Evolutionary conservation across 2,113 vertebrate genomes (phyloP), one percentile per base, ranked within the genome.

Genomic region (Semnornis frantzii): DNA sequence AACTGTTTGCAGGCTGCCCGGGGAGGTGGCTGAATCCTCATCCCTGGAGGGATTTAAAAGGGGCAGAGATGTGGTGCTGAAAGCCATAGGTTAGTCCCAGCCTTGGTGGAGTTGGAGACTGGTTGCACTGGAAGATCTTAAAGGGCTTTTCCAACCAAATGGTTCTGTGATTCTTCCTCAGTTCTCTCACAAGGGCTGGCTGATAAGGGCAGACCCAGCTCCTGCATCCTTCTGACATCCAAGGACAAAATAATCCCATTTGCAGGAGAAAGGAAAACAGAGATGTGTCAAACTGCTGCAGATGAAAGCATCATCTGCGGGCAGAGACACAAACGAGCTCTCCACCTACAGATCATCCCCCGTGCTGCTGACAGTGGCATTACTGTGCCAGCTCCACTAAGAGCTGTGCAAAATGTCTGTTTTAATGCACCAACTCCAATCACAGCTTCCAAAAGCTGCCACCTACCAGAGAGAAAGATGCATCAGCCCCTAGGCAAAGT

Each of bases 271-370:
- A 92, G 72, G 55, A 63, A 77, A 87, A 87, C n/a, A 63, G 83
- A 82, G 82, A 74, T 71, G 54, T 87, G 64, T 85, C 76, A 74
- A 93, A 92, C 1, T 50, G 65, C 72, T 92, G 89, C 75, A 91
- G 83, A 83, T 77, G 50, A 77, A 85, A 96, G 75, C 42, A 24
- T 64, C 66, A 92, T 93, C 69, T 92, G 91, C 82, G 82, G 68
- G 85, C 55, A 70, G 75, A 87, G 76, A 90, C 34, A 80, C 46
- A 70, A 87, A 82, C 0, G 13, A 94, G 89, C 70, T 92, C 58
- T 85, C 91, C 79, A 85, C 91, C 87, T 85, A 77, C 72, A 94
- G 87, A 77, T 46, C 69, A 82, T 77, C 85, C 57, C 89, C 78
- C 59, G 10, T 48, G 64, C 78, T 90, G 79, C 69, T 97, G 91